Conservation (phyloP, 2,797 vertebrate genomes). For the Smutsia gigantea region DNA sequence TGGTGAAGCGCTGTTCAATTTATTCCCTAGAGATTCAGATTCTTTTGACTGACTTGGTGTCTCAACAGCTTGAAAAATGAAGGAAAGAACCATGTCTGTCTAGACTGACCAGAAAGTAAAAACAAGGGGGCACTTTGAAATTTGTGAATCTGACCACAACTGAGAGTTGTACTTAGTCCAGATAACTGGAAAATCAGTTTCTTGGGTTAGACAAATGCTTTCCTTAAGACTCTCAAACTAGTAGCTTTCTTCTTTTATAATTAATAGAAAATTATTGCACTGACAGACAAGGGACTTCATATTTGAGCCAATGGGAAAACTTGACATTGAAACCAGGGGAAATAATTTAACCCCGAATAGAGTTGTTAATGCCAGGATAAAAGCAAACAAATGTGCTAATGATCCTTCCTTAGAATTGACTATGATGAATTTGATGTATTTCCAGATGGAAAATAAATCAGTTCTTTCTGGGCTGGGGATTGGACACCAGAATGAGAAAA, state of each 20-base stretch:
- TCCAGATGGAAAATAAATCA: conserved; percentile 79
- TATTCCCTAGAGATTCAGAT: conserved; percentile 73
- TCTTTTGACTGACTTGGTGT: conserved; percentile 80
- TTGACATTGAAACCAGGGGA: conserved; percentile 71
- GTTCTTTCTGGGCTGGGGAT: not conserved
- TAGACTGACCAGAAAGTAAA: conserved; percentile 85
- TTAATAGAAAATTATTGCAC: conserved; percentile 82
- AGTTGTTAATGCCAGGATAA: conserved; percentile 76
- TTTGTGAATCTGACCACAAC: conserved; percentile 86
- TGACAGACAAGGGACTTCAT: conserved; percentile 76
- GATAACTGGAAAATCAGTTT: conserved; percentile 86
- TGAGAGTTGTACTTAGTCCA: conserved; percentile 84
- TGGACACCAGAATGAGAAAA: conserved; percentile 21
- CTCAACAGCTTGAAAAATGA: conserved; percentile 82
- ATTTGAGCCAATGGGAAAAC: conserved; percentile 75
- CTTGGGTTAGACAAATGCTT: conserved; percentile 86
- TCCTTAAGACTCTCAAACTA: conserved; percentile 83
- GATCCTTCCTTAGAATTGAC: conserved; percentile 77
- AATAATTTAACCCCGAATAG: conserved; percentile 67
- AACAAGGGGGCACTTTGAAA: conserved; percentile 87
- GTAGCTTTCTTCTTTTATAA: conserved; percentile 84
- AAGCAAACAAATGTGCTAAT: conserved; percentile 76
- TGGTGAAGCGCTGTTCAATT: conserved; percentile 58
- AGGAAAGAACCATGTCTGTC: conserved; percentile 83
- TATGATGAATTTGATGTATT: conserved; percentile 80